Conservation (phyloP, 2,888 invertebrate genomes). For the Pandemis cinnamomeana region DNA sequence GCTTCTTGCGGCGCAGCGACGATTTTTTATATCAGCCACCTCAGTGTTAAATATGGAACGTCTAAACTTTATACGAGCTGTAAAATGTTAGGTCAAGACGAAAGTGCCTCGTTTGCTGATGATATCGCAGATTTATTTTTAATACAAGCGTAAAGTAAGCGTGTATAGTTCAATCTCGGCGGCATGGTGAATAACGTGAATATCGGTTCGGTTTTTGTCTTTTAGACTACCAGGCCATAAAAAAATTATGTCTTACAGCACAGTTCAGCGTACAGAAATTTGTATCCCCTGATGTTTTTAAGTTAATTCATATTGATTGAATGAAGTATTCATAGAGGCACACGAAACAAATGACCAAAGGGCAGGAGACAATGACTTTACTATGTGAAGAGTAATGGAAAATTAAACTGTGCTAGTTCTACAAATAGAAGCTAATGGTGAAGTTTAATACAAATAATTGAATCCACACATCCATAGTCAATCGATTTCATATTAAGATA, state of each 20-base stretch:
- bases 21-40: slow-evolving; percentile 63
- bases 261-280: no score
- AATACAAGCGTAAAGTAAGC: not conserved
- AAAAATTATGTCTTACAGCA: no score
- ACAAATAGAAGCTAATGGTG: slow-evolving; percentile 1
- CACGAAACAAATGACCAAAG: not conserved
- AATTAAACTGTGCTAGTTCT: not conserved
- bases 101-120: not conserved
- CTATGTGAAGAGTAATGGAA: not conserved
- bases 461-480: not conserved
- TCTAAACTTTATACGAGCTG: slow-evolving; percentile 37
- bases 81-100: slow-evolving; percentile 19
- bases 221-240: no score
- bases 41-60: slow-evolving; percentile 54
- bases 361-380: not conserved
- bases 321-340: no score
- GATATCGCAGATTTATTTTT: slow-evolving; percentile 7
- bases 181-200: no score
- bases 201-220: no score
- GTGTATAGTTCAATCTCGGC: not conserved
- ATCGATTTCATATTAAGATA: not conserved
- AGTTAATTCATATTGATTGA: no score
- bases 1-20: slow-evolving; percentile 56
- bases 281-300: no score
- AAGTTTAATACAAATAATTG: not conserved